phyloP scores from a whole-genome alignment of 64 coral and sea anemone genomes.

The Montipora efflorescens region DNA sequence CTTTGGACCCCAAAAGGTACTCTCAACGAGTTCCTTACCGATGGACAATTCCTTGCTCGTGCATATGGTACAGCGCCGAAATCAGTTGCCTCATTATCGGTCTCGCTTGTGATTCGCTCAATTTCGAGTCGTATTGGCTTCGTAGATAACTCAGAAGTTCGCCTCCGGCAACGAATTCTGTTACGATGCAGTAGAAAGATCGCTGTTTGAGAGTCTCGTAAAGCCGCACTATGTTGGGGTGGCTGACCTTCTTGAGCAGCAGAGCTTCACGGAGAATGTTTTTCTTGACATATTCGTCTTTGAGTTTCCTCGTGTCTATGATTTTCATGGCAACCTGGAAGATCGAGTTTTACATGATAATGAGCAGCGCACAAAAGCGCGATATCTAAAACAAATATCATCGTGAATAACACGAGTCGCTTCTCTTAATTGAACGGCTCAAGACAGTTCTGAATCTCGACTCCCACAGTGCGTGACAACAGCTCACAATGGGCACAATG shows the following conservation, averaged over 20 bases:
- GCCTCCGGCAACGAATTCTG: constrained; percentile 81
- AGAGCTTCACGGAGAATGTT: constrained; percentile 90
- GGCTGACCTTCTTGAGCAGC: constrained; percentile 80
- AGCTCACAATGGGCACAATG: constrained; percentile 30
- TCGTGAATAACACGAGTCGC: constrained; percentile 42
- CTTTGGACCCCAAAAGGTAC: too few species aligned
- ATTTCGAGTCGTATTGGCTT: constrained; percentile 74
- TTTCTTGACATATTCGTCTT: constrained; percentile 87
- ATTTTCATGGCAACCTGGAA: constrained; percentile 91
- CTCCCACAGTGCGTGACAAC: constrained; percentile 35
- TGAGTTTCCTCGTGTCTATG: constrained; percentile 90
- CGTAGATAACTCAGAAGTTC: constrained; percentile 76
- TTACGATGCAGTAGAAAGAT: constrained; percentile 84
- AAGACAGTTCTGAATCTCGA: constrained; percentile 9
- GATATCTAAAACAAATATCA: constrained; percentile 1
- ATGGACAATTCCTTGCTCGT: constrained; percentile 90
- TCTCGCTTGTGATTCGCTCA: constrained; percentile 90
- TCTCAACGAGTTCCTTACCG: constrained; percentile 66
- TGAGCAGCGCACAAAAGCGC: neutral
- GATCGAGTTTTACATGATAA: constrained; percentile 10
- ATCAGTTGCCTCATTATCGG: constrained; percentile 85
- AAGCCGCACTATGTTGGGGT: constrained; percentile 83
- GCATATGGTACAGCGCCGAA: constrained; percentile 86
- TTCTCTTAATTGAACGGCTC: constrained; percentile 20
- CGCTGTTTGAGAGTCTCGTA: constrained; percentile 89